phyloP scores from a whole-genome alignment of 2,888 invertebrate species.

The Rhorus exstirpatorius region DNA sequence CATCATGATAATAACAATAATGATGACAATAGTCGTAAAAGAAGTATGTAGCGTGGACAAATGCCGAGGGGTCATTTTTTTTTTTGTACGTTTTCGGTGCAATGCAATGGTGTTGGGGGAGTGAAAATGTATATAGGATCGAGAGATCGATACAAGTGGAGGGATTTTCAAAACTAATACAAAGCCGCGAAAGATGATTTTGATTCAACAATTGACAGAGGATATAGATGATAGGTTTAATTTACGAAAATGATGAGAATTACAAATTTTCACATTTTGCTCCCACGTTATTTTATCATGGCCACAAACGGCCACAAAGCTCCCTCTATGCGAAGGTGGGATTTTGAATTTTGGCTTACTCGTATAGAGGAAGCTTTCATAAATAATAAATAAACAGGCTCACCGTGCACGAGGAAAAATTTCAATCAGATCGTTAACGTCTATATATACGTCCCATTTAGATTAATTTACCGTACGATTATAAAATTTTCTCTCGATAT shows the following conservation, averaged over 20 bases:
- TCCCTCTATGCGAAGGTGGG: no score
- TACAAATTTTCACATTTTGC: no score
- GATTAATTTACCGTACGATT: slow-evolving; percentile 41
- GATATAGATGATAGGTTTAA: neutral
- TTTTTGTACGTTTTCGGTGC: neutral
- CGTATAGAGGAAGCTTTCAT: no score
- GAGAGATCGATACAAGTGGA: neutral
- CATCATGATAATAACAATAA: slow-evolving; percentile 18
- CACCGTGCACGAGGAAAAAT: slow-evolving; percentile 5
- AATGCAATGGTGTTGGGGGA: neutral
- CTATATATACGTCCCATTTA: slow-evolving; percentile 12
- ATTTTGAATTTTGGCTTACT: no score
- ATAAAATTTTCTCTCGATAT: slow-evolving; percentile 28
- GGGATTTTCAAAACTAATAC: neutral
- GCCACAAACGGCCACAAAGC: no score
- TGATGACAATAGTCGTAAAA: slow-evolving; percentile 16
- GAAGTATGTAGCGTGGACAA: neutral
- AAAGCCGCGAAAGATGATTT: neutral
- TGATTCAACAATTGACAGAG: neutral
- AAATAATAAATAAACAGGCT: slow-evolving; percentile 5
- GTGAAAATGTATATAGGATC: neutral
- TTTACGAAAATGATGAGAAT: neutral
- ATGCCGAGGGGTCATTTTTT: neutral
- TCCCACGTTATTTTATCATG: slow-evolving; percentile 21
- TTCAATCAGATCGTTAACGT: slow-evolving; percentile 16